These are phyloP conservation scores for Sympetrum striolatum DNA, from an alignment of 2,888 invertebrate species.

Conservation along the genomic window DNA sequence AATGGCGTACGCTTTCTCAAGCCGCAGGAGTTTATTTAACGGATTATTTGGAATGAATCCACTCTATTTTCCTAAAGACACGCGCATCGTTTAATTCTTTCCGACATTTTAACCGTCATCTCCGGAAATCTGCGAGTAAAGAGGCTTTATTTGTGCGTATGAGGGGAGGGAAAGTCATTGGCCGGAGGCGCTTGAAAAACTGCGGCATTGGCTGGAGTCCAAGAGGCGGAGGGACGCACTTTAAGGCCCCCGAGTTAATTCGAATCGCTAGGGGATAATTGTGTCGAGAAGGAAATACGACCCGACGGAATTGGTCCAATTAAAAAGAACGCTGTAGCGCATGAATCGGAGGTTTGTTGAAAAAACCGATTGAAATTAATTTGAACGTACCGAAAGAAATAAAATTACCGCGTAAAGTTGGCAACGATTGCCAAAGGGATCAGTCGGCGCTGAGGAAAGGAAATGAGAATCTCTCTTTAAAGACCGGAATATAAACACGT, in stretches of 20 bases:
- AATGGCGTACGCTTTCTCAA: no score
- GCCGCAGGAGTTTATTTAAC: no score
- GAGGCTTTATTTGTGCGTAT: not conserved
- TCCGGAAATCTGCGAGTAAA: not conserved
- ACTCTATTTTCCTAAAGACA: not conserved
- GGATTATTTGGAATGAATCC: no score
- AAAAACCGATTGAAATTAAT: not conserved
- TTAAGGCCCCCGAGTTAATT: not conserved
- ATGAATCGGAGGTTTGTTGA: not conserved
- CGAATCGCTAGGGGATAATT: not conserved
- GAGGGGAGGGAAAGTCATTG: constrained; percentile 10
- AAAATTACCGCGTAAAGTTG: not conserved
- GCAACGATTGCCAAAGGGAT: not conserved
- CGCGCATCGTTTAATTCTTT: not conserved
- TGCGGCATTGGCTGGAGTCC: constrained; percentile 22
- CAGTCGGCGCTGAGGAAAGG: no score
- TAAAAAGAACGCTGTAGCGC: not conserved
- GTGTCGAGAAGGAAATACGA: not conserved
- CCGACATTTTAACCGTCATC: not conserved
- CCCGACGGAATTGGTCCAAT: not conserved
- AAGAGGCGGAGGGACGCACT: not conserved
- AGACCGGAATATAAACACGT: no score
- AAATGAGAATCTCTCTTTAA: no score
- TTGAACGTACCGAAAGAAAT: not conserved
- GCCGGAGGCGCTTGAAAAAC: constrained; percentile 10